Evolutionary conservation across 2,113 vertebrate species (phyloP).

Genomic region (Oryzias woworae): DNA sequence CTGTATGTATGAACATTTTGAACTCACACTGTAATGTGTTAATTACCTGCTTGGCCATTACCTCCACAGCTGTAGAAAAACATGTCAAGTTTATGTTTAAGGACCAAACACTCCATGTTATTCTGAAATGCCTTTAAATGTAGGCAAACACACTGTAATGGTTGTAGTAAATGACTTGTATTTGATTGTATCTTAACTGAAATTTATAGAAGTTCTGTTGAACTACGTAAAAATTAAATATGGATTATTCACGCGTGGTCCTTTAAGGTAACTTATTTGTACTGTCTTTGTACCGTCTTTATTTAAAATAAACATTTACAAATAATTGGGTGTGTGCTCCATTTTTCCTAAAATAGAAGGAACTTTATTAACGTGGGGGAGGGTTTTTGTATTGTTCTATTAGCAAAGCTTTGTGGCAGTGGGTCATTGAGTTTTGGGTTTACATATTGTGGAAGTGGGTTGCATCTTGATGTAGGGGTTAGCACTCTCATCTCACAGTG

Average conservation of each 20-base stretch:
- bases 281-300: slow-evolving; percentile 73
- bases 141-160: slow-evolving; percentile 36
- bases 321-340: slow-evolving; percentile 15
- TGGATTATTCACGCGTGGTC: slow-evolving; percentile 59
- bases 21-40: slow-evolving; percentile 21
- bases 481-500: too few species aligned
- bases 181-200: slow-evolving; percentile 39
- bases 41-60: slow-evolving; percentile 27
- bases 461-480: too few species aligned
- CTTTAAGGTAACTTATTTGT: slow-evolving; percentile 61
- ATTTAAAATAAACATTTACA: slow-evolving; percentile 78
- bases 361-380: background rate
- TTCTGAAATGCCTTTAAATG: slow-evolving; percentile 57
- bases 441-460: too few species aligned
- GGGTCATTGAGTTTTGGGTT: too few species aligned
- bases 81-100: slow-evolving; percentile 21
- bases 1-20: slow-evolving; percentile 17
- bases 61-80: slow-evolving; percentile 6
- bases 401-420: too few species aligned
- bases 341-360: background rate
- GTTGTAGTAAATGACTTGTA: slow-evolving; percentile 30
- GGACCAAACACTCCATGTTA: slow-evolving; percentile 19
- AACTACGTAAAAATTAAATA: slow-evolving; percentile 22
- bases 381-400: too few species aligned
- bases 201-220: slow-evolving; percentile 32